Percentiles rank a stretch among this genome's conserved stretches.
Evolutionary conservation across 2,888 invertebrate species (phyloP).

Genomic region (Philopedon plagiatum): DNA sequence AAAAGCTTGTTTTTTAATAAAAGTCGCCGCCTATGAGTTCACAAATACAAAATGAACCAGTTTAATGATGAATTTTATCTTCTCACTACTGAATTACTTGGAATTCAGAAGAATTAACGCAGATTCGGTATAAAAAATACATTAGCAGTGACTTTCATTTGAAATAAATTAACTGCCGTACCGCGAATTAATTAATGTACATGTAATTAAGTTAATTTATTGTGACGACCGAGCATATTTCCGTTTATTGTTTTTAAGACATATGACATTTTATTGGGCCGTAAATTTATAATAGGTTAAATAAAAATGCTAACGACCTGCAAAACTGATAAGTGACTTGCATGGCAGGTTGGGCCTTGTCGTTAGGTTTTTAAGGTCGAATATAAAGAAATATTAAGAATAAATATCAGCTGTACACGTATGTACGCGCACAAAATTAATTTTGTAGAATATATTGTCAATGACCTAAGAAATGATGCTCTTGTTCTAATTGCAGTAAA

Average conservation of each 20-base stretch:
- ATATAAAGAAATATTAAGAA: background rate
- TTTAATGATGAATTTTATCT: slow-evolving; percentile 28
- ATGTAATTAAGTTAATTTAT: slow-evolving; percentile 58
- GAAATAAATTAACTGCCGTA: slow-evolving; percentile 59
- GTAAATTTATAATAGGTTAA: slow-evolving; percentile 37
- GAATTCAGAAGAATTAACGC: slow-evolving; percentile 24
- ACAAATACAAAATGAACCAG: slow-evolving; percentile 5
- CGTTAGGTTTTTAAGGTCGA: background rate
- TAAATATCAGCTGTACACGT: background rate
- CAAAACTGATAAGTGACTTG: slow-evolving; percentile 25
- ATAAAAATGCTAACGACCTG: slow-evolving; percentile 45
- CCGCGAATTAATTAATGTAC: slow-evolving; percentile 62
- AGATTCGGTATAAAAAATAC: slow-evolving; percentile 20
- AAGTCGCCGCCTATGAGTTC: background rate
- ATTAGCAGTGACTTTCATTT: slow-evolving; percentile 50
- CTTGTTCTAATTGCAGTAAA: too few species aligned
- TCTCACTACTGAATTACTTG: slow-evolving; percentile 27
- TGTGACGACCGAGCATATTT: slow-evolving; percentile 55
- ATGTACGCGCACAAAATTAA: too few species aligned
- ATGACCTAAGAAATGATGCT: too few species aligned
- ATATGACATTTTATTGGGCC: slow-evolving; percentile 37
- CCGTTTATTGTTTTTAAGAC: slow-evolving; percentile 45
- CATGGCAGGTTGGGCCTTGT: slow-evolving; percentile 19
- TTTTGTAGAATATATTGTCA: too few species aligned
- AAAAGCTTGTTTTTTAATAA: background rate